Evolutionary conservation across 2,797 vertebrate species (phyloP).

Genomic region (Girardinus metallicus): DNA sequence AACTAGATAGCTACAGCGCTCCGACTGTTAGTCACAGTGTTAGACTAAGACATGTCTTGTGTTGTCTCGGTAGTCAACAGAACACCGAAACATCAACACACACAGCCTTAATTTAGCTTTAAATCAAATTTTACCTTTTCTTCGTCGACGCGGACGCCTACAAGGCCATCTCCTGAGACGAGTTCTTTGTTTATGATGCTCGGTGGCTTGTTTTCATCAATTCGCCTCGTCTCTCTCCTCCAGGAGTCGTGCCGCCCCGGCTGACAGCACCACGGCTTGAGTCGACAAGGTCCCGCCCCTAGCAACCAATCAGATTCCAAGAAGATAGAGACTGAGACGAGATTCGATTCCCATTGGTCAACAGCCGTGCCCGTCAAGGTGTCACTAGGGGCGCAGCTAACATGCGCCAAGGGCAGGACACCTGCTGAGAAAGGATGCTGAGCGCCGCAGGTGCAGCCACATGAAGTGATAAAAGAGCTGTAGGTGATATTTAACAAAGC

Average conservation of each 20-base stretch:
- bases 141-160: conserved; percentile 58
- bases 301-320: conserved; percentile 76
- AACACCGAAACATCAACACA: conserved; percentile 14
- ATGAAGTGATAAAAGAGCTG: conserved; percentile 20
- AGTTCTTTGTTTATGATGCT: conserved; percentile 57
- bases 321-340: conserved; percentile 41
- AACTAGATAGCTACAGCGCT: conserved; percentile 53
- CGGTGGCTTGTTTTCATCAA: conserved; percentile 69
- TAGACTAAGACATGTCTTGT: conserved; percentile 46
- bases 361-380: conserved; percentile 40
- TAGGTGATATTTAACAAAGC: background rate
- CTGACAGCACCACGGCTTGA: conserved; percentile 70
- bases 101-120: background rate
- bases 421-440: conserved; percentile 76
- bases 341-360: conserved; percentile 59
- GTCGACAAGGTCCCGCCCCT: conserved; percentile 78
- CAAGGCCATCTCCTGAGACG: conserved; percentile 61
- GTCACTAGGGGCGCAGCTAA: conserved; percentile 66
- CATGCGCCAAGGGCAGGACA: conserved; percentile 72
- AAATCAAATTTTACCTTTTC: conserved; percentile 64
- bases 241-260: conserved; percentile 71
- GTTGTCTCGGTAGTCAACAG: conserved; percentile 15
- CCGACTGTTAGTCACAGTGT: conserved; percentile 51
- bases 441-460: conserved; percentile 47
- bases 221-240: conserved; percentile 70